Conservation (phyloP, 2,113 vertebrate genomes). For the Brienomyrus brachyistius region DNA sequence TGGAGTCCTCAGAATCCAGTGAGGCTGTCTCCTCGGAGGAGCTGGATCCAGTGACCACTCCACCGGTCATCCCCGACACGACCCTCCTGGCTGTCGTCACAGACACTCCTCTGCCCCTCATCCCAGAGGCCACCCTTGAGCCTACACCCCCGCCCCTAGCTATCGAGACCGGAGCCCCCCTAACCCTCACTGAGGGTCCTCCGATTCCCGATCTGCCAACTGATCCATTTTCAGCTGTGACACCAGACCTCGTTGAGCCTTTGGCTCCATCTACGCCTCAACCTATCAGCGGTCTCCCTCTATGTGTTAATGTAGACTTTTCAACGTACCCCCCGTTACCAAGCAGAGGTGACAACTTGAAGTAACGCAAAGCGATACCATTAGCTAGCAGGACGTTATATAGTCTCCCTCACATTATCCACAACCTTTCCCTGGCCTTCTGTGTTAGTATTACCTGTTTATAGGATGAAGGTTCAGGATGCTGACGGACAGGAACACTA, state of each 20-base stretch:
- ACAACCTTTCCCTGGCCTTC: background rate
- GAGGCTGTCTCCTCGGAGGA: conserved; percentile 42
- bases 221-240: background rate
- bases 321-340: background rate
- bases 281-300: background rate
- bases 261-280: background rate
- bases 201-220: background rate
- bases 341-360: conserved; percentile 8
- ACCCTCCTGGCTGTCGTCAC: background rate
- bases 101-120: background rate
- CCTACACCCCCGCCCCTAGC: background rate
- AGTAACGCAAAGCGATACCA: background rate
- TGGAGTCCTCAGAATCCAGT: conserved; percentile 28
- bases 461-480: background rate
- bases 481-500: background rate
- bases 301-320: background rate
- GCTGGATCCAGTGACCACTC: background rate
- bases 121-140: background rate
- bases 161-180: background rate
- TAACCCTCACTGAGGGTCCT: background rate
- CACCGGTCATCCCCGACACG: background rate
- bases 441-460: background rate
- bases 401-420: background rate
- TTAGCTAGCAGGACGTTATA: background rate
- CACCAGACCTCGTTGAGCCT: background rate